These are phyloP conservation scores for Siniperca obscura DNA, from an alignment of 2,797 vertebrate genomes.

Conservation along the genomic window DNA sequence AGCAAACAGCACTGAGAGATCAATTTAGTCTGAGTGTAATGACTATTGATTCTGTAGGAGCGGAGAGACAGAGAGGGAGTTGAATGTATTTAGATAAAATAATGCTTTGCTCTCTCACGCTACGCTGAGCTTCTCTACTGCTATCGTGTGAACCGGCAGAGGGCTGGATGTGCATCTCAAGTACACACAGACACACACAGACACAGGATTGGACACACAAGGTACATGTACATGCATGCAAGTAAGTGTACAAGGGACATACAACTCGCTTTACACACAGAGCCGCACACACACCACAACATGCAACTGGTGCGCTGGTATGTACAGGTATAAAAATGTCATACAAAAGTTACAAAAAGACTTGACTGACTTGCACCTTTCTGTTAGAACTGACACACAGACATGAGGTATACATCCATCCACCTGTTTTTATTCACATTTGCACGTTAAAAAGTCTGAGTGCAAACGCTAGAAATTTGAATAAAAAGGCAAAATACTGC, in stretches of 20 bases:
- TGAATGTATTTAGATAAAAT: slow-evolving; percentile 82
- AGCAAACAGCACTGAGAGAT: slow-evolving; percentile 75
- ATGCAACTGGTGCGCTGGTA: slow-evolving; percentile 3
- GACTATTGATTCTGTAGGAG: slow-evolving; percentile 80
- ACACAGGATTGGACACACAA: background rate
- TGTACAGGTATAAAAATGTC: background rate
- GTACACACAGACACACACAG: slow-evolving; percentile 3
- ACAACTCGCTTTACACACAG: background rate
- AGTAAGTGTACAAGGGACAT: no score
- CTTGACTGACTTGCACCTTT: background rate
- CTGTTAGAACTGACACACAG: background rate
- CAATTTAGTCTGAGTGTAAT: slow-evolving; percentile 78
- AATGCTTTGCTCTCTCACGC: slow-evolving; percentile 70
- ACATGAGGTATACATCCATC: background rate
- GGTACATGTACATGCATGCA: background rate
- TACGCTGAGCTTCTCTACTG: slow-evolving; percentile 40
- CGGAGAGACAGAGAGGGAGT: slow-evolving; percentile 67
- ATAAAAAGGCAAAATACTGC: background rate
- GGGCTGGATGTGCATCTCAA: slow-evolving; percentile 60
- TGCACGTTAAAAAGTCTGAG: no score
- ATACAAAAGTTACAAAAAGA: background rate
- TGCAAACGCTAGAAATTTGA: background rate
- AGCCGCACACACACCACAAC: background rate
- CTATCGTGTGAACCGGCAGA: slow-evolving; percentile 33
- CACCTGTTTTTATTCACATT: background rate